A percentile compares a stretch with the other conserved stretches of the same genome.
Evolutionary conservation across 2,797 vertebrate genomes (phyloP).

Genomic region (Chelon auratus): DNA sequence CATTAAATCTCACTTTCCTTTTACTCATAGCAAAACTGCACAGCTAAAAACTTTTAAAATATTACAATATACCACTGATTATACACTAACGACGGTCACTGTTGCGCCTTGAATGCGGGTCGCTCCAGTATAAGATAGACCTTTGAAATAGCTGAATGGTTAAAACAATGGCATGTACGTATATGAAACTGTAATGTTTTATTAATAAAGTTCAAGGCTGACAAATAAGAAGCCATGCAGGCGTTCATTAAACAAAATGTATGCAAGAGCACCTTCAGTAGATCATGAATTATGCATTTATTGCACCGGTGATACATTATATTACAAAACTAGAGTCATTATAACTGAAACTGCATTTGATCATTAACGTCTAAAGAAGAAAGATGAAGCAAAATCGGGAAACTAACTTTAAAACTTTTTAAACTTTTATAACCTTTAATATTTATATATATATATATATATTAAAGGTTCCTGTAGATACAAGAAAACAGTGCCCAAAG

Average conservation of each 20-base stretch:
- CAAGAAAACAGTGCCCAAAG: too few relatives aligned
- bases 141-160: not conserved
- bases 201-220: constrained; percentile 13
- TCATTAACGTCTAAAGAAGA: too few relatives aligned
- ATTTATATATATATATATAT: too few relatives aligned
- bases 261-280: not conserved
- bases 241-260: constrained; percentile 29
- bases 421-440: too few relatives aligned
- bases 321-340: not conserved
- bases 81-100: not conserved
- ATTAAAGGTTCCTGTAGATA: too few relatives aligned
- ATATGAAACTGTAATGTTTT: constrained; percentile 4
- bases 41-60: constrained; percentile 6
- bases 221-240: constrained; percentile 8
- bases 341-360: not conserved
- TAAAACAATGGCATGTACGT: constrained; percentile 1
- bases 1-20: not conserved
- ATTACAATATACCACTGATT: not conserved
- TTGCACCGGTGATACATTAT: constrained; percentile 2
- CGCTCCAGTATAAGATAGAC: not conserved
- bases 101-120: too few relatives aligned
- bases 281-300: constrained; percentile 21
- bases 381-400: too few relatives aligned
- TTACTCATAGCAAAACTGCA: constrained; percentile 13
- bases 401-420: too few relatives aligned